phyloP scores from a whole-genome alignment of 2,888 invertebrate species.

The Frankliniella intonsa region DNA sequence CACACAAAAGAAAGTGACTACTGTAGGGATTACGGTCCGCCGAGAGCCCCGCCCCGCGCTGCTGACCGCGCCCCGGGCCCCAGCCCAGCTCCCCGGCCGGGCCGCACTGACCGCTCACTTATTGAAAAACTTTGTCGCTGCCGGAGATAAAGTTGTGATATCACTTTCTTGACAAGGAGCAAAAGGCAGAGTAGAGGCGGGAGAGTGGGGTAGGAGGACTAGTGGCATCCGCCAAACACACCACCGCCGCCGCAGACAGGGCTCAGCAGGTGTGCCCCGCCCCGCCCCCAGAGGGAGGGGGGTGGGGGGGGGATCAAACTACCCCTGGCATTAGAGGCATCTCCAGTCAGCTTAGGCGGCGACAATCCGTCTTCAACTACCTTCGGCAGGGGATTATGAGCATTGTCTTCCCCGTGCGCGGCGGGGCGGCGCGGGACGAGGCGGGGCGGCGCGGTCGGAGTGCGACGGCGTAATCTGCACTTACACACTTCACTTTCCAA shows the following conservation, averaged over 20 bases:
- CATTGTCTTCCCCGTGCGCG: not conserved
- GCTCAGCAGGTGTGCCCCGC: not conserved
- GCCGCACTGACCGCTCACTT: conserved; percentile 17
- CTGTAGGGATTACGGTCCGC: too few relatives aligned
- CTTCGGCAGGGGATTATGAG: conserved; percentile 5
- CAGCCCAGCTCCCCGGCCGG: not conserved
- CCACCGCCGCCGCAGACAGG: not conserved
- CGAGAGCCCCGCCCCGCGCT: not conserved
- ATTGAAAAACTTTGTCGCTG: conserved; percentile 24
- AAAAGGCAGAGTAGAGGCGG: not conserved
- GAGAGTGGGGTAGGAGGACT: not conserved
- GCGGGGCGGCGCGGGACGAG: not conserved
- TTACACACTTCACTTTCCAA: too few relatives aligned
- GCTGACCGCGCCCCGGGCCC: not conserved
- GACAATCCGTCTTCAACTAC: conserved; percentile 21
- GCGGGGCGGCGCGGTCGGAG: too few relatives aligned
- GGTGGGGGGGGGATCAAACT: not conserved
- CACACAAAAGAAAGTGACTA: not conserved
- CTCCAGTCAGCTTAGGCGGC: not conserved
- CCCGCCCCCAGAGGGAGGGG: not conserved
- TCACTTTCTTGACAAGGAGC: conserved; percentile 8
- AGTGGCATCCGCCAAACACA: not conserved
- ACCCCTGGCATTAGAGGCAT: not conserved
- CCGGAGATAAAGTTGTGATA: conserved; percentile 13
- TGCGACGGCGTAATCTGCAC: too few relatives aligned